Conservation (phyloP, 2,113 vertebrate genomes). For the Salvelinus alpinus region DNA sequence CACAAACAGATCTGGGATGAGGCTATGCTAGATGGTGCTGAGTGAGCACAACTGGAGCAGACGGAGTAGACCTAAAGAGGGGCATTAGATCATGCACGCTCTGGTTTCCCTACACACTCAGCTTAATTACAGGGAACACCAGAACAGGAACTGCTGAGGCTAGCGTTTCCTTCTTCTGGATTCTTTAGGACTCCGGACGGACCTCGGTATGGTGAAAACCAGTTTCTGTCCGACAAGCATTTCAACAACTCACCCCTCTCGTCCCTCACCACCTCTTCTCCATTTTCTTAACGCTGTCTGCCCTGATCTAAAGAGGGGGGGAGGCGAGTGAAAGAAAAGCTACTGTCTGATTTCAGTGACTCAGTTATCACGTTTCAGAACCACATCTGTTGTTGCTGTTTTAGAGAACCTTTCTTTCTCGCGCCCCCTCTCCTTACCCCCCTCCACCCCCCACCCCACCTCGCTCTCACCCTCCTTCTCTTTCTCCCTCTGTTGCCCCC, state of each 20-base stretch:
- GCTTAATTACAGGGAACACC: slow-evolving; percentile 73
- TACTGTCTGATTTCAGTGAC: too few species aligned
- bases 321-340: too few species aligned
- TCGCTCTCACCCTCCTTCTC: not conserved
- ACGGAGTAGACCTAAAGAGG: slow-evolving; percentile 10
- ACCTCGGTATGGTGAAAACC: not conserved
- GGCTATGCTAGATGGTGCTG: slow-evolving; percentile 24
- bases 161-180: slow-evolving; percentile 68
- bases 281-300: not conserved
- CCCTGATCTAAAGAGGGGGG: not conserved
- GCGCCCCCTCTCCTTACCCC: not conserved
- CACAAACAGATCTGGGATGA: not conserved
- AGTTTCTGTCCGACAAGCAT: not conserved
- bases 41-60: slow-evolving; percentile 32
- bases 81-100: slow-evolving; percentile 58
- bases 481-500: not conserved
- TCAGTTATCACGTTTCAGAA: too few species aligned
- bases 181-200: slow-evolving; percentile 16
- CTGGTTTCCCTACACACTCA: slow-evolving; percentile 69
- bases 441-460: too few species aligned
- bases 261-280: not conserved
- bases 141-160: slow-evolving; percentile 65
- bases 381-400: too few species aligned
- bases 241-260: not conserved
- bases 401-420: too few species aligned